A percentile compares a stretch with the other conserved stretches of the same genome.
Conservation (phyloP, 2,888 invertebrate species). For the Drosophila quinaria region DNA sequence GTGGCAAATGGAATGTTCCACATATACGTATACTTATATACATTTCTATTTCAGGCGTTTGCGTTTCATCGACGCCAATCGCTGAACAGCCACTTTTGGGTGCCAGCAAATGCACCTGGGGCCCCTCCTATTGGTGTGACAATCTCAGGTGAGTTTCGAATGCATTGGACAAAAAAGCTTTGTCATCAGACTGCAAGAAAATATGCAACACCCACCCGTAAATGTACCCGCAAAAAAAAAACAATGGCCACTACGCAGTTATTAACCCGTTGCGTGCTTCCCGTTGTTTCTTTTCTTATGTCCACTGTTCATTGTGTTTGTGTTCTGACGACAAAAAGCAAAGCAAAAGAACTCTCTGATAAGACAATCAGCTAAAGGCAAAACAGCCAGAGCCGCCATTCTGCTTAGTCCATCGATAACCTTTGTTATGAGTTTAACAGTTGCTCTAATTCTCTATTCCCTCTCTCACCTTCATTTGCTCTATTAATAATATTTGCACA, state of each 20-base stretch:
- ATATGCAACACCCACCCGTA: not conserved
- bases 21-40: not conserved
- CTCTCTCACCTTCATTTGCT: slow-evolving; percentile 9
- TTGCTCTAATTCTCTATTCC: slow-evolving; percentile 46
- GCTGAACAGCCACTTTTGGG: slow-evolving; percentile 86
- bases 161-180: slow-evolving; percentile 46
- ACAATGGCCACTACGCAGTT: slow-evolving; percentile 61
- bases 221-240: not conserved
- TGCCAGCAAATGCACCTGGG: slow-evolving; percentile 90
- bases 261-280: slow-evolving; percentile 43
- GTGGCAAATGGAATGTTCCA: slow-evolving; percentile 1
- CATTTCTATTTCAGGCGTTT: slow-evolving; percentile 47
- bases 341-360: slow-evolving; percentile 42
- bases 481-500: slow-evolving; percentile 20
- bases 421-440: slow-evolving; percentile 60
- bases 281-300: slow-evolving; percentile 31
- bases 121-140: slow-evolving; percentile 92
- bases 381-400: slow-evolving; percentile 31
- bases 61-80: slow-evolving; percentile 59
- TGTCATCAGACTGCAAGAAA: slow-evolving; percentile 49
- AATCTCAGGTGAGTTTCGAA: slow-evolving; percentile 82
- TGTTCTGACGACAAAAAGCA: not conserved
- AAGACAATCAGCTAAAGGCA: slow-evolving; percentile 52
- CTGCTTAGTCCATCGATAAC: slow-evolving; percentile 57
- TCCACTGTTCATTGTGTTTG: slow-evolving; percentile 46